Evolutionary conservation across 1,140 invertebrate species (phyloP), one percentile per base, ranked within the genome.

Genomic region (Drosophila nebulosa): DNA sequence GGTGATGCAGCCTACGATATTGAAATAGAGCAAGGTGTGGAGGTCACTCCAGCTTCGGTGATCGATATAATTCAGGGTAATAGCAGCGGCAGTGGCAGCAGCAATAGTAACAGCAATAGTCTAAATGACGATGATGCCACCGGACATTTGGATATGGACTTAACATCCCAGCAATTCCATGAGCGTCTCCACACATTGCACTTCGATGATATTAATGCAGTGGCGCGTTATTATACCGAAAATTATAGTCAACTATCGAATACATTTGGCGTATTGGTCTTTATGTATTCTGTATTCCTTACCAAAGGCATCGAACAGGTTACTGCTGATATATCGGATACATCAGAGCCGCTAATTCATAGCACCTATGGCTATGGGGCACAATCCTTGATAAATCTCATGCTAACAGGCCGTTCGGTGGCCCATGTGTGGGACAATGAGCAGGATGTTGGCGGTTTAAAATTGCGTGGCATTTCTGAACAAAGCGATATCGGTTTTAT

Each of bases 341-440:
- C 95, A 9, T 94, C 94, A 27, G 96, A 97, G 89, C 94, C 96
- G 69, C 92, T 98, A 22, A 98, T 99, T 89, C 97, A 98, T 92
- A 95, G 95, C 39, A 96, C 95, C 36, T 97, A 97, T 93, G 97
- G 97, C 21, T 98, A 98, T 92, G 97, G 97, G 22, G 97, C 96
- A 88, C 98, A 99, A 91, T 96, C 95, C 90, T 93, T 99, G 24
- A 98, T 98, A 42, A 99, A 99, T 92, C 92, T 99, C 56, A 96
- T 99, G 94, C 94, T 99, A 60, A 98, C 97, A 42, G 97, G 97
- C 9, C 93, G 95, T 89, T 97, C 97, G 24, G 97, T 98, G 5
- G 95, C 96, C 12, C 96, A 99, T 92, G 97, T 99, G n/a, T 99
- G 97, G 96, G 97, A 99, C 92, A 95, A 98, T 91, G 96, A 97